phyloP scores from a whole-genome alignment of 1,140 invertebrate species.

The Conus betulinus region DNA sequence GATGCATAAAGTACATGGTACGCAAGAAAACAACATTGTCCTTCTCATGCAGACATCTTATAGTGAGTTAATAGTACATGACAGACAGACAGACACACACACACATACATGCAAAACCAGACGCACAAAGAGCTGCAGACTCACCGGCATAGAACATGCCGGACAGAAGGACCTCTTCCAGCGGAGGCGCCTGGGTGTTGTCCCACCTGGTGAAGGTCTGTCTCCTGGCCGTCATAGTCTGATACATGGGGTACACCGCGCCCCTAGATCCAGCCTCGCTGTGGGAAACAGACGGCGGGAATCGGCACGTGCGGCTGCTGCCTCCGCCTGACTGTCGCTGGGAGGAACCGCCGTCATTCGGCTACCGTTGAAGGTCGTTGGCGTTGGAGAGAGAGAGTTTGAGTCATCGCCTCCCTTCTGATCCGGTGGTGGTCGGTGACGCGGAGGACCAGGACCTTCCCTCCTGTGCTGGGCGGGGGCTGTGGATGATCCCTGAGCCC shows the following conservation, averaged over 20 bases:
- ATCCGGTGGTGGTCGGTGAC: too few species aligned
- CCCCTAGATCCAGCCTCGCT: conserved; percentile 21
- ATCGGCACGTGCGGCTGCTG: too few species aligned
- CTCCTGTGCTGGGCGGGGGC: too few species aligned
- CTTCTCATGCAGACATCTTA: too few species aligned
- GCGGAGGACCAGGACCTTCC: too few species aligned
- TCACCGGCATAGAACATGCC: conserved; percentile 31
- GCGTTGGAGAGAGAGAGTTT: too few species aligned
- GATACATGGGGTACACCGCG: conserved; percentile 38
- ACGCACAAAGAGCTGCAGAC: neutral
- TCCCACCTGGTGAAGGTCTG: conserved; percentile 24
- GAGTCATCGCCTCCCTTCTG: too few species aligned
- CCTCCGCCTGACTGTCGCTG: neutral
- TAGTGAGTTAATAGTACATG: neutral
- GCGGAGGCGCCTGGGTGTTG: neutral
- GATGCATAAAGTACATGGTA: too few species aligned
- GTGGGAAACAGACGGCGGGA: neutral
- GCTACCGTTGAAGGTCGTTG: neutral
- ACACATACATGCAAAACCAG: too few species aligned
- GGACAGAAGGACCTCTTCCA: conserved; percentile 7
- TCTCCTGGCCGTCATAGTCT: conserved; percentile 22
- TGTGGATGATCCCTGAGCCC: too few species aligned
- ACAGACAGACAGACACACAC: neutral
- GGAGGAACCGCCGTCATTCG: neutral
- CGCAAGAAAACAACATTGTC: too few species aligned